A percentile compares a stretch with the other conserved stretches of the same genome.
Evolutionary conservation across 2,113 vertebrate species (phyloP).

Genomic region (Phoxinus phoxinus): DNA sequence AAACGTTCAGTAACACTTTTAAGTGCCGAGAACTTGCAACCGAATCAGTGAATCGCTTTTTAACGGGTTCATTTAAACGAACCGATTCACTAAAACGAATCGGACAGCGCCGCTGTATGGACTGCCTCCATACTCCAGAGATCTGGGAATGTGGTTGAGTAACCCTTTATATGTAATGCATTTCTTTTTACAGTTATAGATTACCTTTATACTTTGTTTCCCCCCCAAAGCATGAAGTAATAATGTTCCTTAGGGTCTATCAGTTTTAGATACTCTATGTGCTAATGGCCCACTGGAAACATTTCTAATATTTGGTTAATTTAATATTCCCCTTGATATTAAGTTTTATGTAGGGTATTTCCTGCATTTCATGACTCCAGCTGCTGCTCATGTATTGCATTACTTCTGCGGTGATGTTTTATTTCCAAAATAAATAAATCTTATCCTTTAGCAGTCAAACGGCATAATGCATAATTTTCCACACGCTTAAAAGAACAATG

Average conservation of each 20-base stretch:
- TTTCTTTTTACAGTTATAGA: not conserved
- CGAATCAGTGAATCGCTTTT: slow-evolving; percentile 1
- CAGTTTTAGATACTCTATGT: not conserved
- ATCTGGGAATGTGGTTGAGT: not conserved
- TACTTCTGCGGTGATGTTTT: not conserved
- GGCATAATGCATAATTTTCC: not conserved
- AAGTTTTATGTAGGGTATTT: slow-evolving; percentile 4
- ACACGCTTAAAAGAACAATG: not conserved
- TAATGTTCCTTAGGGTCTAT: no score
- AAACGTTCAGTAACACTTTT: not conserved
- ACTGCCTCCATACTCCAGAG: not conserved
- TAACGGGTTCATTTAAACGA: not conserved
- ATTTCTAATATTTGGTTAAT: not conserved
- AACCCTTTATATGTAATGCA: not conserved
- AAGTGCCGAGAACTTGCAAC: not conserved
- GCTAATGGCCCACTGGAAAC: not conserved
- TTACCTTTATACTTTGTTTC: no score
- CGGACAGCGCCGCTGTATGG: not conserved
- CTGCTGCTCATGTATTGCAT: not conserved
- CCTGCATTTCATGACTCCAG: not conserved
- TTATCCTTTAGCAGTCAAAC: not conserved
- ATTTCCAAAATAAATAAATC: not conserved
- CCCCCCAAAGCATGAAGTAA: no score
- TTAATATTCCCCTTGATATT: not conserved
- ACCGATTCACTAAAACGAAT: slow-evolving; percentile 2